A percentile compares a stretch with the other conserved stretches of the same genome.
Evolutionary conservation across 2,888 invertebrate genomes (phyloP).

Genomic region (Dusona sp.): DNA sequence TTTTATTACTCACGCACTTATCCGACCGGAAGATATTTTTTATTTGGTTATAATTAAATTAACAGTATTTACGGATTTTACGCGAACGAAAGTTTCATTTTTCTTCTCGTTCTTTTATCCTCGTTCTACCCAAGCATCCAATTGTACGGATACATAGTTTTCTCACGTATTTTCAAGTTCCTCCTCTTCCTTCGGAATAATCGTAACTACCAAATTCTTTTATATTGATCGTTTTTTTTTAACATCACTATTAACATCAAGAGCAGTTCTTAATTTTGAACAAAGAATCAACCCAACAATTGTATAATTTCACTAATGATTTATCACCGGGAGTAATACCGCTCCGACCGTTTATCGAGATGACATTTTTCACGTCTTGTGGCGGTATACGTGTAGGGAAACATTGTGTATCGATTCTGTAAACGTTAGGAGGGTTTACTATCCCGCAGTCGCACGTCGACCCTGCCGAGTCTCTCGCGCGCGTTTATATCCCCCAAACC

Average conservation of each 20-base stretch:
- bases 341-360: conserved; percentile 59
- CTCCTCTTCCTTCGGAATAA: conserved; percentile 19
- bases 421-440: conserved; percentile 67
- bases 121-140: not conserved
- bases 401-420: conserved; percentile 72
- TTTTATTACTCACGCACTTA: not conserved
- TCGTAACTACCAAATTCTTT: conserved; percentile 4
- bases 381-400: conserved; percentile 43
- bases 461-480: conserved; percentile 60
- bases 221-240: conserved; percentile 7
- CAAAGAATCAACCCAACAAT: not conserved
- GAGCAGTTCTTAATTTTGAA: not conserved
- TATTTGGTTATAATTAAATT: not conserved
- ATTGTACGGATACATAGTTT: conserved; percentile 37
- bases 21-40: not conserved
- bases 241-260: conserved; percentile 7
- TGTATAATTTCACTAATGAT: conserved; percentile 39
- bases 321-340: conserved; percentile 41
- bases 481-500: conserved; percentile 42
- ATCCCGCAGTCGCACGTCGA: conserved; percentile 72
- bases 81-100: not conserved
- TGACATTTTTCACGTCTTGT: conserved; percentile 65
- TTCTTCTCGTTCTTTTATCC: not conserved
- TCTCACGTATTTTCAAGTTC: conserved; percentile 18
- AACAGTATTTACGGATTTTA: not conserved